phyloP scores from a whole-genome alignment of 2,113 vertebrate genomes.

The Xerus inauris region DNA sequence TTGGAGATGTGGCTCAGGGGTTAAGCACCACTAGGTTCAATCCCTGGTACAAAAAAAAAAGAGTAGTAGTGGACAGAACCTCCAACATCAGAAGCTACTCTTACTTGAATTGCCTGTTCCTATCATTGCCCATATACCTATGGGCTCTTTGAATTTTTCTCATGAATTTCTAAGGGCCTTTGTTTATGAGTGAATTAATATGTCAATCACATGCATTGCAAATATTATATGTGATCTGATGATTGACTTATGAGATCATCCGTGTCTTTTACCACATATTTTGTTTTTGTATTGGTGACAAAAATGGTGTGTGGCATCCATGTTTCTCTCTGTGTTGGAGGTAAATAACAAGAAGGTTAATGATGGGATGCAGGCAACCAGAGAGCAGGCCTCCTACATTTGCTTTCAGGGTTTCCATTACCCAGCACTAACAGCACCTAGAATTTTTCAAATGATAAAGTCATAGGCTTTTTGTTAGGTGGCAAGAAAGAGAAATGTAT shows the following conservation, averaged over 20 bases:
- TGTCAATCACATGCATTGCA: neutral
- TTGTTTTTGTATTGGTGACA: neutral
- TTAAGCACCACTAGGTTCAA: no score
- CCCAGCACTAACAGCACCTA: neutral
- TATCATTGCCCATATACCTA: neutral
- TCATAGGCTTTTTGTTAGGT: neutral
- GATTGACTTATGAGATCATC: neutral
- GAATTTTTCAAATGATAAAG: neutral
- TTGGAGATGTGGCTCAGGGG: no score
- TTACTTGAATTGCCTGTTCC: neutral
- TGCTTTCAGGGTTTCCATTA: neutral
- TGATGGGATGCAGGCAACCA: accelerated
- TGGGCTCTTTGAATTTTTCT: neutral
- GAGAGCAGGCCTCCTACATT: accelerated
- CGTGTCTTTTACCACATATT: neutral
- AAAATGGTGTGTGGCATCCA: accelerated
- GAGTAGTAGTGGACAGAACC: neutral
- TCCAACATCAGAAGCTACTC: neutral
- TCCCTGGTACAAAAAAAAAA: no score
- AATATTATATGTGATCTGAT: neutral
- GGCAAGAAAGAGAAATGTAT: neutral
- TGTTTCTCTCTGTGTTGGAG: neutral
- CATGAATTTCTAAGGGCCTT: neutral
- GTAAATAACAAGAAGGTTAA: no score
- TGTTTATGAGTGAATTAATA: neutral